These are phyloP conservation scores for Mnemiopsis leidyi DNA, from an alignment of 37 sponge, comb jelly and placozoan species.

Conservation along the genomic window DNA sequence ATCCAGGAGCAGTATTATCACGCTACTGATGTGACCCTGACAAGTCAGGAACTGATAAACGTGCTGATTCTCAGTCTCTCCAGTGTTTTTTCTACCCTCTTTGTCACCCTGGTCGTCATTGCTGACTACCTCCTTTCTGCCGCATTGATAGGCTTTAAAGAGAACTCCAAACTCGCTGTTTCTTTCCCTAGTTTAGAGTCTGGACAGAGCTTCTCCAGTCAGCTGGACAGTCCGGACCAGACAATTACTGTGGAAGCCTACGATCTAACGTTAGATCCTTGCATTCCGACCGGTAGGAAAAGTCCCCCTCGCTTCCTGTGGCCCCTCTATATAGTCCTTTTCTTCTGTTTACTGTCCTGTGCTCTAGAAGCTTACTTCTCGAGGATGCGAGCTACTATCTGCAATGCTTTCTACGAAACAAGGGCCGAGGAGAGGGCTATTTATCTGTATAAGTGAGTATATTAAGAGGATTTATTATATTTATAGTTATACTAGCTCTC, in stretches of 20 bases:
- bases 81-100: background rate
- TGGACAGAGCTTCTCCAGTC: background rate
- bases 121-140: background rate
- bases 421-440: background rate
- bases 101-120: background rate
- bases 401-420: background rate
- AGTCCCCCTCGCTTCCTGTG: background rate
- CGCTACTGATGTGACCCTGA: background rate
- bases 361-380: background rate
- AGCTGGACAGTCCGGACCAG: background rate
- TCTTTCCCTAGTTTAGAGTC: background rate
- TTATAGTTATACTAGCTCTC: no score
- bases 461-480: background rate
- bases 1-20: slow-evolving; percentile 2
- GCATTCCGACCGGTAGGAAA: background rate
- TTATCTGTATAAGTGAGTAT: background rate
- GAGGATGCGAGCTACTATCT: background rate
- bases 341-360: background rate
- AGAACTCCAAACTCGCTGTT: slow-evolving; percentile 1
- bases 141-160: background rate
- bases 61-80: background rate
- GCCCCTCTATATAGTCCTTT: background rate
- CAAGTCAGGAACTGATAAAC: background rate
- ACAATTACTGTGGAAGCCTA: background rate
- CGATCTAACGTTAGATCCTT: background rate